phyloP scores from a whole-genome alignment of 1,140 invertebrate species.

The Sinonovacula constricta region DNA sequence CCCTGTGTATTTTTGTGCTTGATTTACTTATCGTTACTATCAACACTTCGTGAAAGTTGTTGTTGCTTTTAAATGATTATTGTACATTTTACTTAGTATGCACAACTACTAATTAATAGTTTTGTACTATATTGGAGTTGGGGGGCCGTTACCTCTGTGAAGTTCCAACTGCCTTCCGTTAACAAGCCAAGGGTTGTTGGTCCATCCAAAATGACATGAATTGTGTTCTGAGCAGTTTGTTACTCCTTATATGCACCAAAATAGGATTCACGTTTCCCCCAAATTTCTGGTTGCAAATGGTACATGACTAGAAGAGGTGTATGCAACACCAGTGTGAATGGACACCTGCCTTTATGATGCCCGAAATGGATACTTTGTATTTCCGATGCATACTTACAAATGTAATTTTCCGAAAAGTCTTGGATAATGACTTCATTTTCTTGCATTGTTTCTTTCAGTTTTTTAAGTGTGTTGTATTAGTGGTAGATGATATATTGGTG shows the following conservation, averaged over 20 bases:
- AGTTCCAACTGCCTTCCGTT: constrained; percentile 67
- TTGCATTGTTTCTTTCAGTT: background rate
- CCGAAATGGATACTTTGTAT: constrained; percentile 37
- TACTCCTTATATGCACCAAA: no score
- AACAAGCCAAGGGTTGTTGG: constrained; percentile 56
- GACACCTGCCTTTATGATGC: constrained; percentile 23
- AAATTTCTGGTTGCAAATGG: background rate
- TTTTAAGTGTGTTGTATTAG: background rate
- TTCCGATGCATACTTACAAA: constrained; percentile 19
- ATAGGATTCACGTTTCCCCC: constrained; percentile 21
- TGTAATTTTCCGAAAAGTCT: constrained; percentile 36
- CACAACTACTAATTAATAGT: background rate
- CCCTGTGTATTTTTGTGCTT: no score
- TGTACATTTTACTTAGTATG: no score
- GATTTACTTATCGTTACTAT: no score
- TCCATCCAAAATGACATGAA: constrained; percentile 56
- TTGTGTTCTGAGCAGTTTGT: no score
- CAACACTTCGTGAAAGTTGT: no score
- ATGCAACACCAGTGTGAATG: constrained; percentile 29
- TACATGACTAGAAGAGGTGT: background rate
- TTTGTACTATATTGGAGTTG: background rate
- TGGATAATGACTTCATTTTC: background rate
- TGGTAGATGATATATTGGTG: constrained; percentile 10
- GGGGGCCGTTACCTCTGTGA: background rate
- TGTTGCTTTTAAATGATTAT: no score